Percentiles rank a stretch among this genome's conserved stretches.
Evolutionary conservation across 1,140 invertebrate genomes (phyloP).

Genomic region (Armadillidium nasatum): DNA sequence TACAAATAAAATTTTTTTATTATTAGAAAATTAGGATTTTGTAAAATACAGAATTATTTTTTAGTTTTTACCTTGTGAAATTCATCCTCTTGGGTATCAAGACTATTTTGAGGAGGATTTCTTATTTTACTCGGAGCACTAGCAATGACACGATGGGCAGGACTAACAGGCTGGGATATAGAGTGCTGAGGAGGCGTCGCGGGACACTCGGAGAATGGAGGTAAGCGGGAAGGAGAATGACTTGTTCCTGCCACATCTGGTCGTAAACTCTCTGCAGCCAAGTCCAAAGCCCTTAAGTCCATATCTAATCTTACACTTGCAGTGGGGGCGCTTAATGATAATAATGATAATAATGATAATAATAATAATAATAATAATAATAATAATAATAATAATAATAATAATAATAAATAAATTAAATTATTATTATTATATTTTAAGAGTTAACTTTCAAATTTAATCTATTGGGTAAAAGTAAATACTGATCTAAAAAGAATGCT

Average conservation of each 20-base stretch:
- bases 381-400: background rate
- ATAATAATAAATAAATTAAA: background rate
- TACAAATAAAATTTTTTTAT: background rate
- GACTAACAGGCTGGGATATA: conserved; percentile 39
- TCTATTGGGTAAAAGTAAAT: no score
- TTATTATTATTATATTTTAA: background rate
- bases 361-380: background rate
- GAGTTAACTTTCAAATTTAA: no score
- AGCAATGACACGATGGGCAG: conserved; percentile 27
- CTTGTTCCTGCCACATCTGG: background rate
- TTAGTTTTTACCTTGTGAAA: background rate
- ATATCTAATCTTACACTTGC: conserved; percentile 34
- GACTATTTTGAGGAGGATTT: conserved; percentile 24
- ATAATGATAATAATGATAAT: background rate
- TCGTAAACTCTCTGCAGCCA: conserved; percentile 40
- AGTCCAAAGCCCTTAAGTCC: conserved; percentile 40
- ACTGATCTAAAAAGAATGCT: no score
- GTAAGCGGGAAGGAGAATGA: conserved; percentile 18
- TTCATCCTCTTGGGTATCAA: conserved; percentile 29
- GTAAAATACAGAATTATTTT: background rate
- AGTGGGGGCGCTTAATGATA: background rate
- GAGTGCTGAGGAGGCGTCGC: background rate
- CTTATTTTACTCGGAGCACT: background rate
- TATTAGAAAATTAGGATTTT: background rate
- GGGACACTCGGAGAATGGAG: background rate